Percentiles rank a stretch among this genome's conserved stretches.
phyloP scores from a whole-genome alignment of 2,113 vertebrate genomes.

The Dolichotis patagonum region DNA sequence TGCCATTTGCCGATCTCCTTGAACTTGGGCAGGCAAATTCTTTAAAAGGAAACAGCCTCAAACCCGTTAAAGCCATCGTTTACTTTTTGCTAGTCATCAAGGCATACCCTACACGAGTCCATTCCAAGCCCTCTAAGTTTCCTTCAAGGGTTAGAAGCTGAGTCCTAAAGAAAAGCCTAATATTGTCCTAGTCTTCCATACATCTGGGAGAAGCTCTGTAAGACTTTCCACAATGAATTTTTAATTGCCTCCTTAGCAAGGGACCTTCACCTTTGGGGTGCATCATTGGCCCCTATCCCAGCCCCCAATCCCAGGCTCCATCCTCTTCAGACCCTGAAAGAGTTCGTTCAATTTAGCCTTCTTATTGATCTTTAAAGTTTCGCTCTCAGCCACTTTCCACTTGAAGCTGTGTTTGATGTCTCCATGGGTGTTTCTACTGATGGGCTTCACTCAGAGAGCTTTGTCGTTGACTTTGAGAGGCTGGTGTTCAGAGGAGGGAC shows the following conservation, averaged over 20 bases:
- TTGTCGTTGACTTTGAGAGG: conserved; percentile 82
- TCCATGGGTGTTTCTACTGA: conserved; percentile 72
- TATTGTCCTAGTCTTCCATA: background rate
- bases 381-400: conserved; percentile 60
- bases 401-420: conserved; percentile 79
- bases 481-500: conserved; percentile 76
- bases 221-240: background rate
- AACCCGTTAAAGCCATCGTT: conserved; percentile 40
- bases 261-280: conserved; percentile 58
- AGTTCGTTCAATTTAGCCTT: conserved; percentile 72
- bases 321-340: conserved; percentile 74
- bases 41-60: conserved; percentile 27
- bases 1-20: conserved; percentile 52
- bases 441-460: conserved; percentile 81
- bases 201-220: background rate
- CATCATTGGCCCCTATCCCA: background rate
- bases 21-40: background rate
- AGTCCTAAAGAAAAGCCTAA: conserved; percentile 6
- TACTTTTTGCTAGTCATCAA: conserved; percentile 7
- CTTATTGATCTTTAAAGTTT: conserved; percentile 78
- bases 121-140: background rate
- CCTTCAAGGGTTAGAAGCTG: background rate
- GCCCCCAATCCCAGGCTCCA: conserved; percentile 26
- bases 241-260: conserved; percentile 31
- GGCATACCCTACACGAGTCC: background rate